phyloP scores from a whole-genome alignment of 2,113 vertebrate genomes.

The Octodon degus region DNA sequence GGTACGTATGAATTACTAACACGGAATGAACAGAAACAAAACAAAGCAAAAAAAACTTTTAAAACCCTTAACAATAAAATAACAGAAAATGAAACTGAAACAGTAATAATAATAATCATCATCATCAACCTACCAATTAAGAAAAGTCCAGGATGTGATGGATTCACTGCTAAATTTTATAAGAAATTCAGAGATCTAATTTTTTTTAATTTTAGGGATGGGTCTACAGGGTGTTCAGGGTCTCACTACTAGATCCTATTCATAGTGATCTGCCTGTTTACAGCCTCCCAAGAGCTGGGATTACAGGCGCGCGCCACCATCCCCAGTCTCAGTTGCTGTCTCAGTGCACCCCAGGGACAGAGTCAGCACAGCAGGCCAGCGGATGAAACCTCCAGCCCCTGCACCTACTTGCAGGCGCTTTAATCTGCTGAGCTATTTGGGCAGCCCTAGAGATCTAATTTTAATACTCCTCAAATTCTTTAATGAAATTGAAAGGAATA shows the following conservation, averaged over 20 bases:
- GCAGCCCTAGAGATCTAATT: background rate
- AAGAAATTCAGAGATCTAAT: background rate
- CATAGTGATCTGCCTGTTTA: no score
- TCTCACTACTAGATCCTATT: no score
- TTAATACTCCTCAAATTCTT: background rate
- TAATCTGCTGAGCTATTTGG: no score
- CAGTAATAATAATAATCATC: background rate
- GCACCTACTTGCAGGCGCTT: no score
- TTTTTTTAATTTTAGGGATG: no score
- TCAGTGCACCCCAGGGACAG: no score
- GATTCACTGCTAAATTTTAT: background rate
- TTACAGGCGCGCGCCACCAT: no score
- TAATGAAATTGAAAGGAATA: background rate
- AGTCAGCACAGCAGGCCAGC: no score
- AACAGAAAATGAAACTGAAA: background rate
- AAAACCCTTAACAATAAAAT: background rate
- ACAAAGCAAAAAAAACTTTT: background rate
- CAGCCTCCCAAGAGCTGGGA: no score
- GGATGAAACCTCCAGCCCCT: no score
- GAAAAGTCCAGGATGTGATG: background rate
- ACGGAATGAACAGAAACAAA: background rate
- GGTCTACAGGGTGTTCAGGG: no score
- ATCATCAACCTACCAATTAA: background rate
- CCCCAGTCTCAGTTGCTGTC: no score
- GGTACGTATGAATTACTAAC: background rate